Base-by-base conservation (phyloP, 1,140 invertebrate genomes). In the Zaprionus vittiger region DNA sequence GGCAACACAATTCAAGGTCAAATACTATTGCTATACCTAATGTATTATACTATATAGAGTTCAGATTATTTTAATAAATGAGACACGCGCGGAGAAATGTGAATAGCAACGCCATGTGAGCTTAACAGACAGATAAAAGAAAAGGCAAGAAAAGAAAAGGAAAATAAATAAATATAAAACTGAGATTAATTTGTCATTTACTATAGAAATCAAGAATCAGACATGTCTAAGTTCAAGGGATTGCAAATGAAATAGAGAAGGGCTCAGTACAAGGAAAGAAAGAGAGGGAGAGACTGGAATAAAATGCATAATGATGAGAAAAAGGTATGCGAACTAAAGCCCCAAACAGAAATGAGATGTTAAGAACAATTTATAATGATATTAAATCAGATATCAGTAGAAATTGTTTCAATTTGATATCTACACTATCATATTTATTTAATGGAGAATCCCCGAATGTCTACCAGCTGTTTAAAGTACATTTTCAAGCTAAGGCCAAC, bases 1-100 rank as follows among this genome's bases (percentile, higher is more conserved):
- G 20, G 49, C 64, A 31, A 57, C 26, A 54, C 15, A 31, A 62
- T 14, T 67, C 70, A 77, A 77, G 74, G 74, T 77, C 70, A n/a
- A 5, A 24, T 52, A 57, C 20, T 57, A 63, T 57, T 2, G 31
- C 31, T 61, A 69, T 65, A 65, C 24, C 12, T 49, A 20, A 6
- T 22, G 55, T 31, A 34, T 47, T 38, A 44, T 67, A 67, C 55
- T 38, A 54, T 31, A 3, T 37, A 34, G 24, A 9, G 9, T 4
- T 17, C 20, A 55, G 17, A 22, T 22, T 34, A 14, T 34, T 69
- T 54, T 12, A 64, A 64, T 65, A 57, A 47, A 72, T 34, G 41
- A 14, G 59, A 55, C 22, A 44, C 59, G 47, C 57, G 59, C 24
- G 47, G 12, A 47, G 57, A 22, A 54, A 52, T 64, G 60, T 31